Evolutionary conservation across 2,797 vertebrate genomes (phyloP), one percentile per base, ranked within the genome.

Genomic region (Lutjanus argentimaculatus): DNA sequence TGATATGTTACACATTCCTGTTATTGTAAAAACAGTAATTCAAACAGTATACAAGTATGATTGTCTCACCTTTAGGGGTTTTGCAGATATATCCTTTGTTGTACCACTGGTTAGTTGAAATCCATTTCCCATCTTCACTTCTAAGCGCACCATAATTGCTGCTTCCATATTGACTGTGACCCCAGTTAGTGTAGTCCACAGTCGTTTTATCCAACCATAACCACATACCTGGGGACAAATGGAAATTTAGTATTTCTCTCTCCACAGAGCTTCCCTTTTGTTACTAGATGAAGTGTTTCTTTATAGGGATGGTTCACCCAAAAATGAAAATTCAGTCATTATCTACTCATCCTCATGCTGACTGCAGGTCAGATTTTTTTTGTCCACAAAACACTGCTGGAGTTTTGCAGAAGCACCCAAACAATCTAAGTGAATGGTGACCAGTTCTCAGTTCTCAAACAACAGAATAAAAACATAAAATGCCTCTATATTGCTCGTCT

Each of bases 61-160:
- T 36, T 3, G 2, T 46, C 66, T 84, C 13, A 93, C 92, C 61
- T 90, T 92, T 93, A 12, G 12, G 6, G 13, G 48, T 61, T 86
- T 92, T 92, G 63, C 91, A 93, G 52, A 93, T 88, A 62, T 86
- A 87, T 11, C 25, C 46, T 52, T 5, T 76, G 0, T 25, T 0
- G 1, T 7, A 0, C 66, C 62, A 65, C 0, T 0, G 0, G 0
- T 0, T 0, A 0, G 0, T 15, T 8, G 61, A 1, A 0, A 0
- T 0, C 92, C 92, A 93, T n/a, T 0, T 57, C 8, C 91, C 92
- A 62, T 85, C 48, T 8, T 0, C 0, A 45, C 6, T 0, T 17
- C 0, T 1, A n/a, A 92, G 69, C 5, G 0, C 0, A 58, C 14
- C 85, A 45, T 19, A 86, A 0, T 0, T 1, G 36, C 0, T 0